Conservation (phyloP, 1,140 invertebrate genomes). For the Solen grandis region DNA sequence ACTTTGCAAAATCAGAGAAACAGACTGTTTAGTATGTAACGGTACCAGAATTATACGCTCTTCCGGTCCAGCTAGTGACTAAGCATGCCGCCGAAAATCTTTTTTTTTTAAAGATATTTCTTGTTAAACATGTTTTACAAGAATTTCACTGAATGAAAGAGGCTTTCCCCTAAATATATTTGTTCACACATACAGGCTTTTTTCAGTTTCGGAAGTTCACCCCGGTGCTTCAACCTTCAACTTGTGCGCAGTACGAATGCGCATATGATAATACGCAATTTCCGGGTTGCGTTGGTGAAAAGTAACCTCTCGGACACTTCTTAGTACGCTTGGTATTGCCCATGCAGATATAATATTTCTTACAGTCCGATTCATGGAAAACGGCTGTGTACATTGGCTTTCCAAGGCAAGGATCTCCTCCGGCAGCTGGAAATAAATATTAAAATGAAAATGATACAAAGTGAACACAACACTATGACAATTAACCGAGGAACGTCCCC, state of each 20-base stretch:
- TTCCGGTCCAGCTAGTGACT: too few species aligned
- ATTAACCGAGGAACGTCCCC: not conserved
- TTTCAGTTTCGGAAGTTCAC: too few species aligned
- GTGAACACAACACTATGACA: not conserved
- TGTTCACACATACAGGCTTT: too few species aligned
- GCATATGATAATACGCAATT: slow-evolving; percentile 48
- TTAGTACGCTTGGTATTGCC: slow-evolving; percentile 28
- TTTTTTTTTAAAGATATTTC: too few species aligned
- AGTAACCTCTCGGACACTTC: slow-evolving; percentile 45
- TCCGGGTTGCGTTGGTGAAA: slow-evolving; percentile 39
- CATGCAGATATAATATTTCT: slow-evolving; percentile 49
- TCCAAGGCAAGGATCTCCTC: slow-evolving; percentile 24
- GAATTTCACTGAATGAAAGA: too few species aligned
- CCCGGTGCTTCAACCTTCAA: slow-evolving; percentile 17
- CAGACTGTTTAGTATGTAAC: too few species aligned
- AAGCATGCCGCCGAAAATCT: too few species aligned
- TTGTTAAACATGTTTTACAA: too few species aligned
- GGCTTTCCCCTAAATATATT: too few species aligned
- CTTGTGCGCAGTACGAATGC: slow-evolving; percentile 40
- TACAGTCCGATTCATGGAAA: slow-evolving; percentile 43
- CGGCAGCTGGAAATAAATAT: not conserved
- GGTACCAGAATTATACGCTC: too few species aligned
- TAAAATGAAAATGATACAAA: not conserved
- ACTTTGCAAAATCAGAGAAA: too few species aligned
- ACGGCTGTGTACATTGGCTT: slow-evolving; percentile 26